A percentile compares a stretch with the other conserved stretches of the same genome.
These are phyloP conservation scores for Rhopalosiphum maidis DNA, from an alignment of 1,140 invertebrate species.

Conservation along the genomic window DNA sequence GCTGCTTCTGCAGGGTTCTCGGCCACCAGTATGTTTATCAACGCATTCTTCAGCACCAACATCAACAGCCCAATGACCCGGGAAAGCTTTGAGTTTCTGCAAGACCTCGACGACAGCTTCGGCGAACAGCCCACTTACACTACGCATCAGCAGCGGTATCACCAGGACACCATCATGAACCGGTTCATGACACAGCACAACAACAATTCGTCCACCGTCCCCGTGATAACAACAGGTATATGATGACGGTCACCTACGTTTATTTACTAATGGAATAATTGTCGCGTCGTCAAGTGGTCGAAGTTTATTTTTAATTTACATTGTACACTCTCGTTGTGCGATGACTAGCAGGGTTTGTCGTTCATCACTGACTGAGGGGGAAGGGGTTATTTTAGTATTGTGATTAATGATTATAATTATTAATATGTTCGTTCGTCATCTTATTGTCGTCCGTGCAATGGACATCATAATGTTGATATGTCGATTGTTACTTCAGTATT, in stretches of 20 bases:
- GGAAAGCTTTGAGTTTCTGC: conserved; percentile 49
- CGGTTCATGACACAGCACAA: conserved; percentile 46
- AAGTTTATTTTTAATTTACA: not conserved
- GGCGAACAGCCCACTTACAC: conserved; percentile 41
- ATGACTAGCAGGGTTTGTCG: not conserved
- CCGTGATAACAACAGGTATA: conserved; percentile 43
- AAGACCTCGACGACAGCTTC: conserved; percentile 51
- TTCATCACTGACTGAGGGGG: not conserved
- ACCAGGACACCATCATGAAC: conserved; percentile 38
- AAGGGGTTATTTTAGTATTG: not conserved
- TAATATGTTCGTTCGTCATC: not conserved
- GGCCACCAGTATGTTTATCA: conserved; percentile 53
- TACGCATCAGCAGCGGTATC: conserved; percentile 15
- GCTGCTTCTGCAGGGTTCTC: conserved; percentile 22
- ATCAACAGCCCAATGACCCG: conserved; percentile 49
- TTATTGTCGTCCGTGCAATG: not conserved
- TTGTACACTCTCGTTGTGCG: not conserved
- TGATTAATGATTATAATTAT: not conserved
- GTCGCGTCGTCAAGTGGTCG: not conserved
- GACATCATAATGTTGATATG: not conserved
- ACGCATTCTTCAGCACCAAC: conserved; percentile 51
- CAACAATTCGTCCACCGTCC: not conserved
- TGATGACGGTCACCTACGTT: not conserved
- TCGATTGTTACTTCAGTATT: not conserved
- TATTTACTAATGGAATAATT: not conserved